A percentile compares a stretch with the other conserved stretches of the same genome.
Evolutionary conservation across 2,888 invertebrate genomes (phyloP).

Genomic region (Rhogogaster chlorosoma): DNA sequence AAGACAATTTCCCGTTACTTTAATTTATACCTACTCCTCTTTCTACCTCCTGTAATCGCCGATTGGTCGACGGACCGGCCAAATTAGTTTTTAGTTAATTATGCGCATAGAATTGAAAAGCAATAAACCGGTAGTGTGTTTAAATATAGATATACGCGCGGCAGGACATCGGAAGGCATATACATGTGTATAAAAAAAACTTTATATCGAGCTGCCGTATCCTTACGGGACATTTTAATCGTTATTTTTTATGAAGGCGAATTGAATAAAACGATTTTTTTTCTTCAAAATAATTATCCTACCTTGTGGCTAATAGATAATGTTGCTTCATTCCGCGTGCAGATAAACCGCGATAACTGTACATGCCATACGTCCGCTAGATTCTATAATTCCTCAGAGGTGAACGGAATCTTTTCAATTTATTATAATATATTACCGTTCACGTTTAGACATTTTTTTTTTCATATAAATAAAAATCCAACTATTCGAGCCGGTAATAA

Average conservation of each 20-base stretch:
- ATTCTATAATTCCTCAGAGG: neutral
- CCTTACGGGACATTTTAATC: neutral
- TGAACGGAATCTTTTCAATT: slow-evolving; percentile 4
- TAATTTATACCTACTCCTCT: slow-evolving; percentile 6
- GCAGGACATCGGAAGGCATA: no score
- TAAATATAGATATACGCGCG: neutral
- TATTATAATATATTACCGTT: neutral
- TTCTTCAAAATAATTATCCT: neutral
- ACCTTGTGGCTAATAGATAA: neutral
- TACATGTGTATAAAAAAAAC: neutral
- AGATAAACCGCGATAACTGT: slow-evolving; percentile 34
- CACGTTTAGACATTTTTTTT: neutral
- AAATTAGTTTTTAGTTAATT: slow-evolving; percentile 39
- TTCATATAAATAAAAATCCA: neutral
- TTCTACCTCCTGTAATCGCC: neutral
- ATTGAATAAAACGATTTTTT: neutral
- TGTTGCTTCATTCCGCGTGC: neutral
- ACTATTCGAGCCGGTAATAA: neutral
- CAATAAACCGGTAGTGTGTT: slow-evolving; percentile 24
- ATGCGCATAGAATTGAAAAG: slow-evolving; percentile 37
- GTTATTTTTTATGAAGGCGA: neutral
- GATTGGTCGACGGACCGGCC: slow-evolving; percentile 25
- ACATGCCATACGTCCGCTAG: neutral
- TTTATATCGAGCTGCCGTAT: neutral
- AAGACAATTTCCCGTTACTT: slow-evolving; percentile 31